phyloP scores from a whole-genome alignment of 2,797 vertebrate species.

The Amblyopsis hoosieri region DNA sequence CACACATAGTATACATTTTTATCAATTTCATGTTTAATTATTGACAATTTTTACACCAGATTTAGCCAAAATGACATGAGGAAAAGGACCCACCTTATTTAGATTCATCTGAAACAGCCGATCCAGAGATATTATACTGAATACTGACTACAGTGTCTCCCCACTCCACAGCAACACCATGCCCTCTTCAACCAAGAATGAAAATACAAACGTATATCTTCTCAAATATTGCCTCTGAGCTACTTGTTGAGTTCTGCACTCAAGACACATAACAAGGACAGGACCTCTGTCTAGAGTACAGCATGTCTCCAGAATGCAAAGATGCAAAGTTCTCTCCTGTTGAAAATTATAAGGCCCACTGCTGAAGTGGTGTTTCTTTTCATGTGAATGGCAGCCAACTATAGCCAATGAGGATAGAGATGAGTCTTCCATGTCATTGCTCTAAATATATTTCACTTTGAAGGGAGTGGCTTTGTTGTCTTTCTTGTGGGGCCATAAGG shows the following conservation, averaged over 20 bases:
- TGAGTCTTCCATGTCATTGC: conserved; percentile 44
- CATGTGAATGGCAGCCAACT: conserved; percentile 62
- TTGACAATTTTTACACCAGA: background rate
- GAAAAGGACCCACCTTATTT: conserved; percentile 60
- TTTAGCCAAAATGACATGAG: background rate
- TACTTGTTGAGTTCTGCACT: conserved; percentile 29
- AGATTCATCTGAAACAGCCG: conserved; percentile 49
- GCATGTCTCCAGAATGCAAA: conserved; percentile 18
- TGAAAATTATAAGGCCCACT: conserved; percentile 42
- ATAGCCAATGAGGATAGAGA: conserved; percentile 64
- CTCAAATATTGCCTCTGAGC: conserved; percentile 10
- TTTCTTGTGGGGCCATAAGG: conserved; percentile 42
- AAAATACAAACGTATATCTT: conserved; percentile 42
- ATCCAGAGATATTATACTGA: conserved; percentile 24
- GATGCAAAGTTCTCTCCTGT: conserved; percentile 40
- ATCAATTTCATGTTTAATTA: background rate
- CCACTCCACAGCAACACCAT: conserved; percentile 48
- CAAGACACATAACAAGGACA: conserved; percentile 23
- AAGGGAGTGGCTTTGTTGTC: conserved; percentile 63
- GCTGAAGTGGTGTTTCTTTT: conserved; percentile 48
- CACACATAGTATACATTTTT: too few relatives aligned
- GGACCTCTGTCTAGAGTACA: conserved; percentile 4
- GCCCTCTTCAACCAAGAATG: conserved; percentile 36
- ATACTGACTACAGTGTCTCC: conserved; percentile 11
- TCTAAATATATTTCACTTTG: conserved; percentile 73